A percentile compares a stretch with the other conserved stretches of the same genome.
phyloP scores from a whole-genome alignment of 2,888 invertebrate species.

The Dryobotodes eremita region DNA sequence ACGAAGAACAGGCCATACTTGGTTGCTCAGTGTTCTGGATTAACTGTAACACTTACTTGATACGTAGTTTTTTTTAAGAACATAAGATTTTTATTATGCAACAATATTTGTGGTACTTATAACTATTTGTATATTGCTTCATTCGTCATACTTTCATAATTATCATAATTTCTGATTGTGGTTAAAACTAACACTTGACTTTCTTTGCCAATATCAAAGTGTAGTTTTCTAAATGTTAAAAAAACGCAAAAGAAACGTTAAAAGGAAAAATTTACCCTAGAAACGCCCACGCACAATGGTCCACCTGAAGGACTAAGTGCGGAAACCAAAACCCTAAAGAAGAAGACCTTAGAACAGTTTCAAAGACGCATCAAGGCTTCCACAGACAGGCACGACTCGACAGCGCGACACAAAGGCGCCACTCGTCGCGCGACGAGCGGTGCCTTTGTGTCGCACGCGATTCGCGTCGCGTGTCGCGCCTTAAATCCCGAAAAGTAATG shows the following conservation, averaged over 20 bases:
- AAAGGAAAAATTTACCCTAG: no score
- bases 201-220: background rate
- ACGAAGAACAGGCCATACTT: constrained; percentile 27
- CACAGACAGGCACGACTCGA: no score
- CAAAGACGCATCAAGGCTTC: background rate
- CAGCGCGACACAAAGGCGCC: no score
- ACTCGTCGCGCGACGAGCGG: no score
- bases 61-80: background rate
- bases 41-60: background rate
- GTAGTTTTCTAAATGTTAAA: background rate
- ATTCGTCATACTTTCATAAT: background rate
- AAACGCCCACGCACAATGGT: no score
- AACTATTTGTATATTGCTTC: background rate
- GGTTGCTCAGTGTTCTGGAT: constrained; percentile 7
- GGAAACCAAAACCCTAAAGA: no score
- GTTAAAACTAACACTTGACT: background rate
- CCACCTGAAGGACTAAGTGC: no score
- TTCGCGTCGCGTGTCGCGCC: no score
- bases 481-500: no score
- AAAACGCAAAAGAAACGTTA: no score
- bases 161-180: background rate
- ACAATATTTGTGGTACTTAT: background rate
- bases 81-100: background rate
- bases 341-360: background rate
- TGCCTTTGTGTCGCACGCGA: no score